Percentiles rank a stretch among this genome's conserved stretches.
These are phyloP conservation scores for Phoenoteleia sp. DNA, from an alignment of 2,888 invertebrate genomes.

Conservation along the genomic window DNA sequence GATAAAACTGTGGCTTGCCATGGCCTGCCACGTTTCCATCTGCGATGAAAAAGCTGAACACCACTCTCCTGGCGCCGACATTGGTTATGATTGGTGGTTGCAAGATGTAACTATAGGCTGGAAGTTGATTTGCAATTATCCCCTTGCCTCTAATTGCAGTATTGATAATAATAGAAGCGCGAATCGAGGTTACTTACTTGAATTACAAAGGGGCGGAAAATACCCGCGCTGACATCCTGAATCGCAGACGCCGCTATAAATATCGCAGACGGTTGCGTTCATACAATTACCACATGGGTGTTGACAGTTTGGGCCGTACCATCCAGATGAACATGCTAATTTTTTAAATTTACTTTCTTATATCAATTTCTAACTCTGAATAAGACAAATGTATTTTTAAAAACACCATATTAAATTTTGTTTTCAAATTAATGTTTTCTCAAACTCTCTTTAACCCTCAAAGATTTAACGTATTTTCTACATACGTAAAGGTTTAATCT, in stretches of 20 bases:
- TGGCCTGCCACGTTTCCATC: constrained; percentile 52
- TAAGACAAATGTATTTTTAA: no score
- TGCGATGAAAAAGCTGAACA: constrained; percentile 40
- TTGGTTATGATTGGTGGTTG: constrained; percentile 69
- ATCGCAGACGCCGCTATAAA: constrained; percentile 68
- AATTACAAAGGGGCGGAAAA: constrained; percentile 71
- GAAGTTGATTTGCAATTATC: constrained; percentile 45
- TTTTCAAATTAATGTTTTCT: no score
- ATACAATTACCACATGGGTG: constrained; percentile 67
- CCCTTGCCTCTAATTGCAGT: constrained; percentile 20
- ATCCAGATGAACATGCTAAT: constrained; percentile 64
- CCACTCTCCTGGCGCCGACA: constrained; percentile 58
- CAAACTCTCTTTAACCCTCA: no score
- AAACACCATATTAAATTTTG: no score
- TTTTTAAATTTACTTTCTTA: no score
- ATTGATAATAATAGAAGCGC: constrained; percentile 38
- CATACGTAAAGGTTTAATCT: no score
- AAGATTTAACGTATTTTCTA: no score
- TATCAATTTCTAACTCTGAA: no score
- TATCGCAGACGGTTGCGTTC: constrained; percentile 56
- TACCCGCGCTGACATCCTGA: constrained; percentile 69
- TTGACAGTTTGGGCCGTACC: constrained; percentile 70
- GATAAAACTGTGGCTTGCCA: constrained; percentile 72
- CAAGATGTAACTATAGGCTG: constrained; percentile 71
- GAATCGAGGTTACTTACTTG: constrained; percentile 60